Conservation (phyloP, 2,888 invertebrate genomes). For the Mantis religiosa region DNA sequence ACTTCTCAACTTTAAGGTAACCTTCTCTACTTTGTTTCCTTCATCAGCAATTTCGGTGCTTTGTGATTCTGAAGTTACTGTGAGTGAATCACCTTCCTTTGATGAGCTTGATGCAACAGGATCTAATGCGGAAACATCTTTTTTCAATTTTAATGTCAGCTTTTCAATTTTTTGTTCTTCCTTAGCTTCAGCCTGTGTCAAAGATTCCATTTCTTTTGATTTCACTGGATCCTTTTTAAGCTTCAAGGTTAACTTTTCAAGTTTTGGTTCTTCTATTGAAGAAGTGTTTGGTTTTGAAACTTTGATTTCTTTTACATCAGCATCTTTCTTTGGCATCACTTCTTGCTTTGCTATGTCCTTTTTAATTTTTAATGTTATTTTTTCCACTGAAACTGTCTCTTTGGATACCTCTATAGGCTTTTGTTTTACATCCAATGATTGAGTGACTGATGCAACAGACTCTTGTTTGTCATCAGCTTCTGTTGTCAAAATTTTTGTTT, state of each 20-base stretch:
- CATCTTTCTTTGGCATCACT: not conserved
- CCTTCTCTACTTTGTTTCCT: constrained; percentile 23
- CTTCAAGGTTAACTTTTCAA: constrained; percentile 27
- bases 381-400: constrained; percentile 20
- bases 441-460: not conserved
- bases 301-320: not conserved
- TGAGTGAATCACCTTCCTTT: not conserved
- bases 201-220: not conserved
- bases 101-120: constrained; percentile 20
- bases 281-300: not conserved
- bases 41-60: constrained; percentile 40
- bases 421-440: not conserved
- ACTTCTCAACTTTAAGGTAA: constrained; percentile 38
- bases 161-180: constrained; percentile 34
- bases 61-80: constrained; percentile 8
- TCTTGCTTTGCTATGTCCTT: constrained; percentile 13
- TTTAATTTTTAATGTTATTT: constrained; percentile 27
- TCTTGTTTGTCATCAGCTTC: not conserved
- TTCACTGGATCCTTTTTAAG: constrained; percentile 17
- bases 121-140: constrained; percentile 7
- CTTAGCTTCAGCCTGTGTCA: constrained; percentile 24
- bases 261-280: constrained; percentile 24
- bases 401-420: not conserved
- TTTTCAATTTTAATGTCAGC: constrained; percentile 35
- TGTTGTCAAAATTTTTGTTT: not conserved